Conservation (phyloP, 1,140 invertebrate species). For the Penaeus chinensis region DNA sequence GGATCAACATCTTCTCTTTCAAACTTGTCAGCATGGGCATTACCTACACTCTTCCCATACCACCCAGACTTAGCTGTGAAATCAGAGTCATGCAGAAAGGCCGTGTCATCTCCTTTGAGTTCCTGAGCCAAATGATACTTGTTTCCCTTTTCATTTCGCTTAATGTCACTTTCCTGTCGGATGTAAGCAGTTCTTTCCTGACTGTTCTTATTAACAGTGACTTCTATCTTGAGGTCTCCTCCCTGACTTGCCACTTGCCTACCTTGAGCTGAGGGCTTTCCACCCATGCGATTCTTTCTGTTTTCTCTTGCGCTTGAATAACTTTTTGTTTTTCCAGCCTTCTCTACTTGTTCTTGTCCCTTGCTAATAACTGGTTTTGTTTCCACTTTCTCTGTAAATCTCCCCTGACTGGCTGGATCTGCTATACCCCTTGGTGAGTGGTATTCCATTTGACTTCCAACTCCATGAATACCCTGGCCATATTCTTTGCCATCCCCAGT, state of each 20-base stretch:
- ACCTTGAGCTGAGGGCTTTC: constrained; percentile 3
- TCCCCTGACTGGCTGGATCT: constrained; percentile 16
- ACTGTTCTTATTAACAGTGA: constrained; percentile 26
- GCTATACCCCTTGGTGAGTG: background rate
- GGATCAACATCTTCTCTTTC: constrained; percentile 32
- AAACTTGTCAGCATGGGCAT: background rate
- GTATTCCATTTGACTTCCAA: background rate
- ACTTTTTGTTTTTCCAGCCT: constrained; percentile 28
- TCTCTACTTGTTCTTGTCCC: constrained; percentile 18
- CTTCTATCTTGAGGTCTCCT: constrained; percentile 42
- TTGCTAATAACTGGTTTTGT: background rate
- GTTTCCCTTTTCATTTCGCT: background rate
- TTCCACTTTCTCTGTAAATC: background rate
- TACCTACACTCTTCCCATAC: background rate
- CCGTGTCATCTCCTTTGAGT: background rate
- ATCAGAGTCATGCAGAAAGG: background rate
- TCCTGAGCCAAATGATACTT: background rate
- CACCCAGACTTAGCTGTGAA: constrained; percentile 5
- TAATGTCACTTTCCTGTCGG: constrained; percentile 12
- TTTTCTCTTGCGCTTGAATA: constrained; percentile 43
- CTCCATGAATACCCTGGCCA: background rate
- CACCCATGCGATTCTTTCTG: constrained; percentile 37
- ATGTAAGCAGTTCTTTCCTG: constrained; percentile 30
- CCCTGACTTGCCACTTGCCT: background rate
- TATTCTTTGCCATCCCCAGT: background rate